A percentile compares a stretch with the other conserved stretches of the same genome.
Evolutionary conservation across 2,888 invertebrate species (phyloP).

Genomic region (Tetragonula carbonaria): DNA sequence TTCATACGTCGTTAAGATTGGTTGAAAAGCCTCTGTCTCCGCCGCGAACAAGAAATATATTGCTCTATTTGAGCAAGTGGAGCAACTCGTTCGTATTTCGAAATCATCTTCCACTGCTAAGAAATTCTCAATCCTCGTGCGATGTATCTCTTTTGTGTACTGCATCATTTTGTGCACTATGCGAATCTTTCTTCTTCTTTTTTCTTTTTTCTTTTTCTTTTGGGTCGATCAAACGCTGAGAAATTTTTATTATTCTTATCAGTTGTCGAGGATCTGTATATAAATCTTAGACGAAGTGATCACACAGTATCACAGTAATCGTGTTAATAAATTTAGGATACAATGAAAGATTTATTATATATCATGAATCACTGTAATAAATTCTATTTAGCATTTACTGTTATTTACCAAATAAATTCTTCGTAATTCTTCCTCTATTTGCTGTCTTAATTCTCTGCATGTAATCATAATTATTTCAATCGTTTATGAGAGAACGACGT

Average conservation of each 20-base stretch:
- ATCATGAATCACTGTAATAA: neutral
- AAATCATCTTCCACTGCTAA: neutral
- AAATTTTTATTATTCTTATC: neutral
- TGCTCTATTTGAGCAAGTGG: neutral
- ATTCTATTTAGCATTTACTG: neutral
- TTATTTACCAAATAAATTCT: neutral
- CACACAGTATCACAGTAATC: too few species aligned
- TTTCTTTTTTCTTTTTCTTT: neutral
- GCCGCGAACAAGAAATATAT: slow-evolving; percentile 9
- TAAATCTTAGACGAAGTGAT: neutral
- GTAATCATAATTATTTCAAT: too few species aligned
- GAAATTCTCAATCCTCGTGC: slow-evolving; percentile 3
- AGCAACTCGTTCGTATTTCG: neutral
- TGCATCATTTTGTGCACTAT: too few species aligned
- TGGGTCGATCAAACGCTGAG: neutral
- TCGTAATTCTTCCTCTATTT: too few species aligned
- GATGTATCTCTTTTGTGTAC: neutral
- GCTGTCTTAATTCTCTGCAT: too few species aligned
- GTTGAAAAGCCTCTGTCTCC: slow-evolving; percentile 11
- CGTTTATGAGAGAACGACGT: too few species aligned
- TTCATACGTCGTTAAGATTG: slow-evolving; percentile 22
- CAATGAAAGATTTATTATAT: too few species aligned
- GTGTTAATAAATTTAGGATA: too few species aligned
- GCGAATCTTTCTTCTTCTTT: neutral
- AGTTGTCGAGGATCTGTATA: neutral